Conservation (phyloP, 2,888 invertebrate species). For the Panorpa germanica region DNA sequence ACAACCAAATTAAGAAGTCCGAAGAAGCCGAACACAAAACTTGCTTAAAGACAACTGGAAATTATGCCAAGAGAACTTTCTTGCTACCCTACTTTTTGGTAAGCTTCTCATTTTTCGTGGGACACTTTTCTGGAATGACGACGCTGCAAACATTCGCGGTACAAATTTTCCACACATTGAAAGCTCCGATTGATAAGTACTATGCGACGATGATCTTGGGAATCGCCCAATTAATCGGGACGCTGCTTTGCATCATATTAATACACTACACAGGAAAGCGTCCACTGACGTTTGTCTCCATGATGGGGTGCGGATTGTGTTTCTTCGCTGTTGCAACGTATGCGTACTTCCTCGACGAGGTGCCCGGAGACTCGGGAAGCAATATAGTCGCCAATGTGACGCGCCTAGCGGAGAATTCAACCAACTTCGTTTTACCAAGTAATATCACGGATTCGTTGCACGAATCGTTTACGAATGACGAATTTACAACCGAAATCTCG, state of each 20-base stretch:
- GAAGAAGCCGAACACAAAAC: slow-evolving; percentile 10
- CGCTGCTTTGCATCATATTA: slow-evolving; percentile 39
- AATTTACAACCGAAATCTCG: no score
- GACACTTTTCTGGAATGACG: slow-evolving; percentile 57
- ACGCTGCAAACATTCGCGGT: slow-evolving; percentile 58
- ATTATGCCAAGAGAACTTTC: slow-evolving; percentile 39
- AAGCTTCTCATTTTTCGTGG: slow-evolving; percentile 45
- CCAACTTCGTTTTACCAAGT: no score
- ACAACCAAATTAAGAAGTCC: slow-evolving; percentile 21
- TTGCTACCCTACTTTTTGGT: slow-evolving; percentile 48
- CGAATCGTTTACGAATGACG: no score
- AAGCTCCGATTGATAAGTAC: slow-evolving; percentile 57
- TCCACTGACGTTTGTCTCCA: slow-evolving; percentile 43
- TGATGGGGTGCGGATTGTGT: slow-evolving; percentile 42
- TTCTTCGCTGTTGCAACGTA: slow-evolving; percentile 29
- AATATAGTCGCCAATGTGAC: slow-evolving; percentile 24
- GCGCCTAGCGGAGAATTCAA: slow-evolving; percentile 16
- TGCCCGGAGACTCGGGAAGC: slow-evolving; percentile 22
- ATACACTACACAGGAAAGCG: slow-evolving; percentile 59
- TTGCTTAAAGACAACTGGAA: slow-evolving; percentile 18
- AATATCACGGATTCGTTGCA: no score
- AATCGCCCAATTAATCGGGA: slow-evolving; percentile 45
- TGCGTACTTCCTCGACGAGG: slow-evolving; percentile 21
- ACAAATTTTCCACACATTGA: slow-evolving; percentile 46
- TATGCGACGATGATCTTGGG: slow-evolving; percentile 56